Percentiles rank a stretch among this genome's conserved stretches.
These are phyloP conservation scores for Remorina albescens DNA, from an alignment of 2,797 vertebrate species.

Conservation along the genomic window DNA sequence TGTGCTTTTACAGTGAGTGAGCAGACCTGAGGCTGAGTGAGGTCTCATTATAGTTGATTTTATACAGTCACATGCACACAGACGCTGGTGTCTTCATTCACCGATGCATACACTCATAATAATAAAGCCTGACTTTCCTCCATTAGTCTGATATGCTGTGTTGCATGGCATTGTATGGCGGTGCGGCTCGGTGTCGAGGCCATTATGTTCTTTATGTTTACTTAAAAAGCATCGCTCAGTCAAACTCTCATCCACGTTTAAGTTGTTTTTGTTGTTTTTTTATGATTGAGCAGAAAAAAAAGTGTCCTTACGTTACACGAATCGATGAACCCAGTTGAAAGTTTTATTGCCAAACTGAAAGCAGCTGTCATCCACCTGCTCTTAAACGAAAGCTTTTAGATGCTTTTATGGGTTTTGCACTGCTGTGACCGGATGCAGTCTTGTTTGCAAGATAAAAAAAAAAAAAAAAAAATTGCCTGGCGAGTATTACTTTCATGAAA, in stretches of 20 bases:
- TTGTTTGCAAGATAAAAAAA: neutral
- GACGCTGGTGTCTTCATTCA: constrained; percentile 2
- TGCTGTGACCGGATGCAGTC: neutral
- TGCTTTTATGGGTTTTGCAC: neutral
- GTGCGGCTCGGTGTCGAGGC: neutral
- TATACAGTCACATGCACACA: neutral
- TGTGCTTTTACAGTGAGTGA: constrained; percentile 44
- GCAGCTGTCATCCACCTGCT: neutral
- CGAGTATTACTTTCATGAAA: no score
- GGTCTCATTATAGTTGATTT: constrained; percentile 50
- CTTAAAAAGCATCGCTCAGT: no score
- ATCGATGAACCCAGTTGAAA: neutral
- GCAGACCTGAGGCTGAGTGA: constrained; percentile 47
- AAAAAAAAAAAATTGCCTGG: neutral
- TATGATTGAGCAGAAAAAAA: neutral
- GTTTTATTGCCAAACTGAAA: neutral
- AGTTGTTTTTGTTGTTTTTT: neutral
- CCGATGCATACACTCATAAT: neutral
- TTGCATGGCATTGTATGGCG: neutral
- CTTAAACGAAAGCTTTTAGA: neutral
- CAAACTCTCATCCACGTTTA: neutral
- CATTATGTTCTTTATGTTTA: neutral
- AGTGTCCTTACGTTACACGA: neutral
- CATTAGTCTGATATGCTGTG: constrained; percentile 14
- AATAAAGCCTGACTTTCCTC: constrained; percentile 11